Evolutionary conservation across 2,113 vertebrate genomes (phyloP).

Genomic region (Anarrhichthys ocellatus): DNA sequence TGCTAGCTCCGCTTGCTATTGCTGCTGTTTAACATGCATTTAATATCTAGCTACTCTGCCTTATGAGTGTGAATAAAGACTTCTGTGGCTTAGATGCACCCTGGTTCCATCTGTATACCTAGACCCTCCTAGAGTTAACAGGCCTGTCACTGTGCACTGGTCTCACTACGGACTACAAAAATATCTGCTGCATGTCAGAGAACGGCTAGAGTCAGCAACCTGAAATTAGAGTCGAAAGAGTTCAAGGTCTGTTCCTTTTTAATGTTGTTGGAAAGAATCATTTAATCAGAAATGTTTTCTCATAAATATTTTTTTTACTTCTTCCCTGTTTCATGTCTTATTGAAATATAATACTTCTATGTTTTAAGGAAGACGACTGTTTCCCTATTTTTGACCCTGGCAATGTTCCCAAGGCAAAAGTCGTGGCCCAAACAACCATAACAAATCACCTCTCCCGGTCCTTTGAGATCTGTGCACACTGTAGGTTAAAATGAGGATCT

Average conservation of each 20-base stretch:
- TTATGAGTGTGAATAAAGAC: slow-evolving; percentile 26
- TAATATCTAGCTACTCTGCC: slow-evolving; percentile 46
- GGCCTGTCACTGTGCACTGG: slow-evolving; percentile 56
- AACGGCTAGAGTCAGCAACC: slow-evolving; percentile 36
- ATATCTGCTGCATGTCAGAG: slow-evolving; percentile 50
- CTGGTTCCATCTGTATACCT: slow-evolving; percentile 51
- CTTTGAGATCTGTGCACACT: slow-evolving; percentile 53
- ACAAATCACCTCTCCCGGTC: not conserved
- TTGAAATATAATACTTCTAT: slow-evolving; percentile 48
- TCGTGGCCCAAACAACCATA: slow-evolving; percentile 9
- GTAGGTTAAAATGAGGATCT: slow-evolving; percentile 44
- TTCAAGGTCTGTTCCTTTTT: slow-evolving; percentile 34
- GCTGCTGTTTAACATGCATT: slow-evolving; percentile 67
- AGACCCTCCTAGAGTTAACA: slow-evolving; percentile 41
- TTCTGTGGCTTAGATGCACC: slow-evolving; percentile 7
- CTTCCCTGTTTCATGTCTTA: slow-evolving; percentile 18
- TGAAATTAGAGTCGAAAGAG: slow-evolving; percentile 10
- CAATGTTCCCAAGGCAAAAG: slow-evolving; percentile 15
- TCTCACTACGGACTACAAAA: slow-evolving; percentile 42
- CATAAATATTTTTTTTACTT: slow-evolving; percentile 1
- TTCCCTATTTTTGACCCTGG: slow-evolving; percentile 14
- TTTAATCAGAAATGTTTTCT: slow-evolving; percentile 43
- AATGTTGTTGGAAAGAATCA: slow-evolving; percentile 46
- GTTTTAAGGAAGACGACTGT: slow-evolving; percentile 29
- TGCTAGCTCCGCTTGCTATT: slow-evolving; percentile 72